Percentiles rank a stretch among this genome's conserved stretches.
phyloP scores from a whole-genome alignment of 92 coral and sea anemone genomes.

The Parazoanthus atlanticus region DNA sequence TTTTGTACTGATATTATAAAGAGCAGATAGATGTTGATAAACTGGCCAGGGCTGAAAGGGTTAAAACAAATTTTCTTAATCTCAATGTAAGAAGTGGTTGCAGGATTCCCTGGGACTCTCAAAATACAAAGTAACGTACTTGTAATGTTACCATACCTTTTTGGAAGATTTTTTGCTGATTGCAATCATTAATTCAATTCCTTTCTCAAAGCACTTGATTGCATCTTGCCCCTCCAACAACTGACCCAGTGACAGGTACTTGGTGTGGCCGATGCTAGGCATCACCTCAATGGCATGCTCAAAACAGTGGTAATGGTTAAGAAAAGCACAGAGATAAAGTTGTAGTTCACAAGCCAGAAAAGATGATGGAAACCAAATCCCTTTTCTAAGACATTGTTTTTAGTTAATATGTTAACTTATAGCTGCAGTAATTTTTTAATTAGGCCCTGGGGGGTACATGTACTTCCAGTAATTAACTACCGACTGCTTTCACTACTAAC shows the following conservation, averaged over 20 bases:
- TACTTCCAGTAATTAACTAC: too few relatives aligned
- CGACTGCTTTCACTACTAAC: too few relatives aligned
- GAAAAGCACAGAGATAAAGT: neutral
- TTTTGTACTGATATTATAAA: too few relatives aligned
- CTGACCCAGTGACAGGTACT: slow-evolving; percentile 95
- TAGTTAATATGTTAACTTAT: neutral
- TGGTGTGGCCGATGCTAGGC: slow-evolving; percentile 79
- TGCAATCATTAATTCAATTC: slow-evolving; percentile 84
- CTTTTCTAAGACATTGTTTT: neutral
- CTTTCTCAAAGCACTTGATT: slow-evolving; percentile 79
- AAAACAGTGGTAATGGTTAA: slow-evolving; percentile 72
- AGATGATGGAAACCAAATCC: neutral
- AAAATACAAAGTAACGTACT: too few relatives aligned
- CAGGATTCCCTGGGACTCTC: too few relatives aligned
- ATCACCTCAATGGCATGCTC: slow-evolving; percentile 72
- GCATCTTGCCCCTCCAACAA: slow-evolving; percentile 86
- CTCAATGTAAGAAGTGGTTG: too few relatives aligned
- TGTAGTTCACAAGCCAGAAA: neutral
- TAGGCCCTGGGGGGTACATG: too few relatives aligned
- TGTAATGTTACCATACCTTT: too few relatives aligned
- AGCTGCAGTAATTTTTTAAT: neutral
- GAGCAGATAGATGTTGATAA: too few relatives aligned
- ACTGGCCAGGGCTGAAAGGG: too few relatives aligned
- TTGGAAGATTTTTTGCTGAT: slow-evolving; percentile 40
- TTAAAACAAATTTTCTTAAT: too few relatives aligned